Conservation (phyloP, 2,113 vertebrate species). For the Regulus satrapa region DNA sequence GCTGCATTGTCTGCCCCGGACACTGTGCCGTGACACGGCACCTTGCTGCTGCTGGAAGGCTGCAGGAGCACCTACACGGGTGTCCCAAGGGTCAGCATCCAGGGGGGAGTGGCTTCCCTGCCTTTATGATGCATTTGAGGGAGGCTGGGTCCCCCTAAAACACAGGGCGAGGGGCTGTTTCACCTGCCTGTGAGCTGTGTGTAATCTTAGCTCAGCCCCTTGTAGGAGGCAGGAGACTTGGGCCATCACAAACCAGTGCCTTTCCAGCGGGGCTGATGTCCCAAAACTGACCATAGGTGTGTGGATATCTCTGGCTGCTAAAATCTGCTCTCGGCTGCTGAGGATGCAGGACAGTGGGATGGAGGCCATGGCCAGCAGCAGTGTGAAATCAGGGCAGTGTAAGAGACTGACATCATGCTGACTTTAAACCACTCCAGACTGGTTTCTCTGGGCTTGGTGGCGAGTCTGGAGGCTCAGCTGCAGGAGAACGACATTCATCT, state of each 20-base stretch:
- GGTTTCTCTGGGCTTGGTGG: background rate
- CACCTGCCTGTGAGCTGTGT: background rate
- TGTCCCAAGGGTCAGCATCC: background rate
- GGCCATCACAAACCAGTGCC: background rate
- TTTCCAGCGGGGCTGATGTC: background rate
- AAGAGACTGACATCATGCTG: background rate
- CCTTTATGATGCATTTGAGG: background rate
- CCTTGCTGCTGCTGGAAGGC: background rate
- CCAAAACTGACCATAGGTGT: accelerated
- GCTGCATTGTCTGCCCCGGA: background rate
- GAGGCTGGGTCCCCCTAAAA: background rate
- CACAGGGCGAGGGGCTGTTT: background rate
- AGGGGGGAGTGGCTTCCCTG: background rate
- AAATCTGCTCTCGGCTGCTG: background rate
- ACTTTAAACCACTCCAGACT: background rate
- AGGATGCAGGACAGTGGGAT: background rate
- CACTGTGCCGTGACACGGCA: accelerated
- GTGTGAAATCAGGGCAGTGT: background rate
- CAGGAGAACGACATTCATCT: background rate
- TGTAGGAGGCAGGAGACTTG: background rate
- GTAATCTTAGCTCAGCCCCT: background rate
- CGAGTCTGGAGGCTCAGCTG: background rate
- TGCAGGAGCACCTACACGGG: background rate
- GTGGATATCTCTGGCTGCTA: background rate
- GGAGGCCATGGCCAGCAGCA: background rate